Base-by-base conservation (phyloP, 2,797 vertebrate genomes). In the Tragelaphus eurycerus region DNA sequence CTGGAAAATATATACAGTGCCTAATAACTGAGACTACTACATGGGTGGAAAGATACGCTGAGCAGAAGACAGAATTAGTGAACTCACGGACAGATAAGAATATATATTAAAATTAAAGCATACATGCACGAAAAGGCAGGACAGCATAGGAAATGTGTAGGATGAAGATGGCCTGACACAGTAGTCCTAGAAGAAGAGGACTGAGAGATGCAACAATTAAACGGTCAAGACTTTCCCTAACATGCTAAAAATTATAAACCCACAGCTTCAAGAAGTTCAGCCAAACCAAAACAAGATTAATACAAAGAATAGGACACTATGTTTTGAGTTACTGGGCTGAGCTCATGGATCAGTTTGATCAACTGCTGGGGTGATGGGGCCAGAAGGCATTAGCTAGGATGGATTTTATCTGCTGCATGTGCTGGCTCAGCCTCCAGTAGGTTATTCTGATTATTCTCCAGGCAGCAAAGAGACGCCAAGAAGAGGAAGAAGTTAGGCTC, bases 401-500 rank as follows among this genome's bases (percentile, higher is more conserved):
- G 31, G 54, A 54, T 1, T 14, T 3, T 23, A 4, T 6, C 34
- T 38, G 15, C 7, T 71, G 55, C 57, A 3, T 0, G 0, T 11
- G 38, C 17, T 34, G 9, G 7, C 29, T 71, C 48, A 57, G 13
- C 17, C 12, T 31, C 5, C 4, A 10, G n/a, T 4, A 50, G 52
- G 34, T 6, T 34, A 3, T 15, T 31, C 31, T 31, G 43, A 6
- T 71, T 83, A 7, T 46, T 71, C 25, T 84, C 57, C 54, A 13
- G 43, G 27, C 5, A 89, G 29, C 14, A 89, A 92, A 19, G 10
- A 10, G 13, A 12, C 7, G 25, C 29, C n/a, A 19, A 19, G 46
- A 29, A 78, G 17, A 95, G 52, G 25, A 84, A 46, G 48, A 84
- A 27, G 9, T 34, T 13, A 82, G 34, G 31, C 4, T 46, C 50